Evolutionary conservation across 2,797 vertebrate genomes (phyloP).

Genomic region (Protonibea diacanthus): DNA sequence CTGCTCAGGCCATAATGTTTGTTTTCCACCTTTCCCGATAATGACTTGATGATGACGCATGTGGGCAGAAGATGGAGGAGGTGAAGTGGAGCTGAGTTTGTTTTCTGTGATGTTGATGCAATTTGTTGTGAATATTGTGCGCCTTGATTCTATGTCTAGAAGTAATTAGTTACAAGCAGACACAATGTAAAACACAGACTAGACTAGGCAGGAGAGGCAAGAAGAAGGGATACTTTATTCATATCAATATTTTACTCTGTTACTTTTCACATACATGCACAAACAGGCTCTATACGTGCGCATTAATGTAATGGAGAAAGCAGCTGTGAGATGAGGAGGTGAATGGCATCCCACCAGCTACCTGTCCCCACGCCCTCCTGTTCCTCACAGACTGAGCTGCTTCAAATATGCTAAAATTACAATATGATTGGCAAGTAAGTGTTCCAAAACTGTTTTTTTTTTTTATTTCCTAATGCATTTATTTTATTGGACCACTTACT

Average conservation of each 20-base stretch:
- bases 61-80: constrained; percentile 23
- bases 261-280: no score
- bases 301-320: neutral
- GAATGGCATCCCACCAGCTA: no score
- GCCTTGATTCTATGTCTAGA: neutral
- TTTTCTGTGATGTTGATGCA: constrained; percentile 28
- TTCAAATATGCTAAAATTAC: no score
- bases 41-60: constrained; percentile 43
- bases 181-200: neutral
- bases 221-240: neutral
- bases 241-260: no score
- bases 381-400: no score
- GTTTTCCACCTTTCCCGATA: constrained; percentile 39
- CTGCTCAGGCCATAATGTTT: constrained; percentile 26
- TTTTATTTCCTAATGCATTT: no score
- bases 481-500: no score
- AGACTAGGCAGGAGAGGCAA: neutral
- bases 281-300: neutral
- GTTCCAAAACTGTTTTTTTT: no score
- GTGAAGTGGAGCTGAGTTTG: constrained; percentile 18
- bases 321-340: no score
- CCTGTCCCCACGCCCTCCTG: no score
- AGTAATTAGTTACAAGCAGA: constrained; percentile 1
- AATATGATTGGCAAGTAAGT: no score
- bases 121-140: neutral